Evolutionary conservation across 2,113 vertebrate genomes (phyloP), one percentile per base, ranked within the genome.

Genomic region (Sinocyclocheilus anophthalmus): DNA sequence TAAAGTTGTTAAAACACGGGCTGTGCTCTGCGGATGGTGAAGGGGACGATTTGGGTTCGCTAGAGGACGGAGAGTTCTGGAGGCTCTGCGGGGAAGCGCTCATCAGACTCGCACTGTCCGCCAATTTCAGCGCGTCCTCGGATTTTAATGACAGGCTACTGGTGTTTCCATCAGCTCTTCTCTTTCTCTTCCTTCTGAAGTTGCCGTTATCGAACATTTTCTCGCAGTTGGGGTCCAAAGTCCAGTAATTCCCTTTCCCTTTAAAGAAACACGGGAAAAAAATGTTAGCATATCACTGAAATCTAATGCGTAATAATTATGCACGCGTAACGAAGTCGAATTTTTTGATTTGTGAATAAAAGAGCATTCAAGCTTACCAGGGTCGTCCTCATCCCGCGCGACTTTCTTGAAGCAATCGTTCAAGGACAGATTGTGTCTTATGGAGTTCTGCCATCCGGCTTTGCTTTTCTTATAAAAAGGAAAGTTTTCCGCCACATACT

Each of bases 211-310:
- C 45, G 45, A 48, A 98, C 96, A 97, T 97, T 87, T 97, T 98
- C 92, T 97, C 96, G 39, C 97, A 98, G 91, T 97, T 96, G 0
- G 97, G 97, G 87, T 99, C 96, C 65, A 98, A 91, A 2, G 95
- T 97, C 97, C 98, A 98, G 91, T 96, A 98, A 88, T 94, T 97
- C 20, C 97, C 98, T 91, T 98, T 98, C 1, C 98, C 97, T 98
- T 88, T 37, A 79, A 39, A 30, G 81, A 50, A 11, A 39, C 22
- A 16, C 14, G 16, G 53, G 0, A 20, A 14, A 45, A 22, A 7
- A 13, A 4, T 22, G 76, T 83, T 81, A 61, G 45, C n/a, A 13
- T 16, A 14, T 22, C 12, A 2, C 18, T 55, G 5, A 55, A 18
- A 18, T 55, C 53, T 18, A 55, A 81, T 13, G 63, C 63, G 63